Percentiles rank a stretch among this genome's conserved stretches.
phyloP scores from a whole-genome alignment of 2,888 invertebrate genomes.

The Stegophylla sp. region DNA sequence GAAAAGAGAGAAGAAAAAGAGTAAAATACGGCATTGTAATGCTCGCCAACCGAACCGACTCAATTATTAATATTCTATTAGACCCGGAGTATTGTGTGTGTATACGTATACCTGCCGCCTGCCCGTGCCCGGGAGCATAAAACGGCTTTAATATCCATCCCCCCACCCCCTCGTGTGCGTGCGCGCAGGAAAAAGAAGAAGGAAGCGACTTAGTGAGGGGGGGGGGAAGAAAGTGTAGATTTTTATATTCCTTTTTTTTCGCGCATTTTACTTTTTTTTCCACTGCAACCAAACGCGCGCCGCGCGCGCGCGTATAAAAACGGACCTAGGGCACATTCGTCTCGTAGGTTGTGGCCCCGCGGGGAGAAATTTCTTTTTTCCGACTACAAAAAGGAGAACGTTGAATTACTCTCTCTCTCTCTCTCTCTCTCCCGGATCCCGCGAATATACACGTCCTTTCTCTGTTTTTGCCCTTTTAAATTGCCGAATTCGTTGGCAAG shows the following conservation, averaged over 20 bases:
- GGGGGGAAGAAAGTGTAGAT: constrained; percentile 43
- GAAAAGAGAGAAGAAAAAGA: no score
- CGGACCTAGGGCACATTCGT: constrained; percentile 52
- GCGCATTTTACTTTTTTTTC: constrained; percentile 35
- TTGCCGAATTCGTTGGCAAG: constrained; percentile 41
- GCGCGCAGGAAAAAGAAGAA: constrained; percentile 1
- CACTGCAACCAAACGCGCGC: no score
- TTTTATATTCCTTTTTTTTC: constrained; percentile 53
- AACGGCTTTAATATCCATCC: constrained; percentile 53
- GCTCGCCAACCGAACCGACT: constrained; percentile 59
- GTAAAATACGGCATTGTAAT: constrained; percentile 58
- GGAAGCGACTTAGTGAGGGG: not conserved
- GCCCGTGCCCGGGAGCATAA: constrained; percentile 52
- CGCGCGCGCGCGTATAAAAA: constrained; percentile 33
- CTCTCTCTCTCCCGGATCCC: no score
- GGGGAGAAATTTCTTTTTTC: constrained; percentile 57
- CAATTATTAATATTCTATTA: constrained; percentile 59
- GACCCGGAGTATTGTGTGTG: constrained; percentile 56
- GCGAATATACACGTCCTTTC: not conserved
- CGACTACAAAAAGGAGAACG: constrained; percentile 22
- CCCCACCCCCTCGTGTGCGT: no score
- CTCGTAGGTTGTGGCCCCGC: constrained; percentile 54
- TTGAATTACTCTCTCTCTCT: constrained; percentile 52
- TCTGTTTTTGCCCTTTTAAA: constrained; percentile 40
- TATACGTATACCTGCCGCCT: constrained; percentile 31